Conservation (phyloP, 2,113 vertebrate genomes). For the Hyaena hyaena region DNA sequence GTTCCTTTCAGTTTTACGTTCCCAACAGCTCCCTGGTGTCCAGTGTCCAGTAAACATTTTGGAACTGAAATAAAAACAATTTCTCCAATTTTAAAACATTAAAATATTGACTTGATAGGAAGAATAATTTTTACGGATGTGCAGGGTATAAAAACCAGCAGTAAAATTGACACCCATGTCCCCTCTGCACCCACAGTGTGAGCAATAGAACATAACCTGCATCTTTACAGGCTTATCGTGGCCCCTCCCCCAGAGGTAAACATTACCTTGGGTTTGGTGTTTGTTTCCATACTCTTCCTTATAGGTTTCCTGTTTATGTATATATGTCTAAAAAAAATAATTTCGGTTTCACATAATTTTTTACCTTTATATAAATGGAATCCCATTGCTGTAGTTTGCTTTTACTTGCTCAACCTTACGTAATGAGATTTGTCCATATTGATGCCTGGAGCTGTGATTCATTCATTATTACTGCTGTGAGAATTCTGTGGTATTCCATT, state of each 20-base stretch:
- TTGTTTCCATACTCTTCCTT: constrained; percentile 38
- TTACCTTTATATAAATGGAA: constrained; percentile 5
- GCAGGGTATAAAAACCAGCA: background rate
- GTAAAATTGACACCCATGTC: background rate
- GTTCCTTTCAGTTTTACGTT: background rate
- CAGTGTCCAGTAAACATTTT: background rate
- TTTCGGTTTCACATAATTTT: background rate
- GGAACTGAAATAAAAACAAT: background rate
- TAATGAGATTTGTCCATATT: background rate
- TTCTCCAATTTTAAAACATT: background rate
- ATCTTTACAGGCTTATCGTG: background rate
- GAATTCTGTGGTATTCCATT: background rate
- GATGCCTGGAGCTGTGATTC: background rate
- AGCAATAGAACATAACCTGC: background rate
- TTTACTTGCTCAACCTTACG: background rate
- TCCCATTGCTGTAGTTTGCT: background rate
- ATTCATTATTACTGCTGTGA: background rate
- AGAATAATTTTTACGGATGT: background rate
- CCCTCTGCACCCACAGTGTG: background rate
- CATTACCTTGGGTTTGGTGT: background rate
- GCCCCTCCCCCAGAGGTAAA: no score
- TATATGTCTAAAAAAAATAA: background rate
- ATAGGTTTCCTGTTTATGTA: background rate
- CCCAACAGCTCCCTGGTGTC: background rate
- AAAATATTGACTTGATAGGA: background rate